Conservation (phyloP, 2,888 invertebrate genomes). For the Dynastes tityus region DNA sequence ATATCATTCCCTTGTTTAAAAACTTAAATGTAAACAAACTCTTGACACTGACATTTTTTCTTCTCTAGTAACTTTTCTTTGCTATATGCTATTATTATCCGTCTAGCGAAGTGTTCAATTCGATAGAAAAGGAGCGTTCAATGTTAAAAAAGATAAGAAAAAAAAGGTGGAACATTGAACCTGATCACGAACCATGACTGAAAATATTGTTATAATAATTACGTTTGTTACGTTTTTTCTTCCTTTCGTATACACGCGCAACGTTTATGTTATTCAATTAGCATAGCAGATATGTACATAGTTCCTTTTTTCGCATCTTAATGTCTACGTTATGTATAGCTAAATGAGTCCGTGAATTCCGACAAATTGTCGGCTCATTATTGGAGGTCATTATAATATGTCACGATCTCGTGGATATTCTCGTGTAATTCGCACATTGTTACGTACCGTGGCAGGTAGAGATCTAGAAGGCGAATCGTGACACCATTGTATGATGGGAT, state of each 20-base stretch:
- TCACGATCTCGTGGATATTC: background rate
- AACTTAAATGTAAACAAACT: background rate
- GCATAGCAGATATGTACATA: background rate
- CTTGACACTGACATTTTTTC: background rate
- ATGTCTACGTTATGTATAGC: background rate
- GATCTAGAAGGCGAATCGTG: background rate
- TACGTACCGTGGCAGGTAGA: background rate
- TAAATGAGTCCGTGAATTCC: background rate
- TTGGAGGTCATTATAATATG: background rate
- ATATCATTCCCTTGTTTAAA: too few species aligned
- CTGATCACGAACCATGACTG: conserved; percentile 9
- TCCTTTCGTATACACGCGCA: background rate
- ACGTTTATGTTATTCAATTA: conserved; percentile 9
- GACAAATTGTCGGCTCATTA: background rate
- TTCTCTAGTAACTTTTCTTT: background rate
- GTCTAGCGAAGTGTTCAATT: background rate
- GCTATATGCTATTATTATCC: background rate
- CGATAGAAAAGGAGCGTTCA: background rate
- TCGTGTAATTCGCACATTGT: conserved; percentile 7
- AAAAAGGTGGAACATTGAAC: conserved; percentile 11
- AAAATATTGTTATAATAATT: background rate
- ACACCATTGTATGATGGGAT: background rate
- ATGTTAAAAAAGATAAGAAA: background rate
- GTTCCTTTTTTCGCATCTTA: background rate
- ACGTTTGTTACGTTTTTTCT: conserved; percentile 14